phyloP scores from a whole-genome alignment of 2,113 vertebrate species.

The Epinephelus lanceolatus region DNA sequence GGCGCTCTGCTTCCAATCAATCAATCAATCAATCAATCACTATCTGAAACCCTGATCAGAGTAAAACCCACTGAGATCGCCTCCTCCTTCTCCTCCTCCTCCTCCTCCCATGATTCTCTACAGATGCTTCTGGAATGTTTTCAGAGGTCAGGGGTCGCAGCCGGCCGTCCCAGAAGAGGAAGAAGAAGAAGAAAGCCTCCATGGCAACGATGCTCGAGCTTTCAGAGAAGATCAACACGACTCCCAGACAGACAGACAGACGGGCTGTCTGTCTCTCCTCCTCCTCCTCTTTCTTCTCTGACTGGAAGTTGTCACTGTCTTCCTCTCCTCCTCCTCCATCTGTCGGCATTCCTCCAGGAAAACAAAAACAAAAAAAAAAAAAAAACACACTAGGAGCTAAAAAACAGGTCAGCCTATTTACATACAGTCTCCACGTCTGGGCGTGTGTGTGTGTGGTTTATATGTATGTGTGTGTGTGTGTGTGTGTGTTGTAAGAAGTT shows the following conservation, averaged over 20 bases:
- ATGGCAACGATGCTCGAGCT: neutral
- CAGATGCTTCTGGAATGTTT: conserved; percentile 75
- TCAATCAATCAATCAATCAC: too few species aligned
- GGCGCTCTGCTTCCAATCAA: neutral
- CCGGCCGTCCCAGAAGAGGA: conserved; percentile 32
- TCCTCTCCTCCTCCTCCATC: conserved; percentile 37
- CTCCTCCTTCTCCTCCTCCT: conserved; percentile 10
- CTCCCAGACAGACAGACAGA: conserved; percentile 4
- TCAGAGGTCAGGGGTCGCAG: conserved; percentile 66
- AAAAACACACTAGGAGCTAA: conserved; percentile 75
- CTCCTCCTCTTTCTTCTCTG: neutral
- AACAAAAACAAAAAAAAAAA: conserved; percentile 5
- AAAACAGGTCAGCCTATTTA: conserved; percentile 79
- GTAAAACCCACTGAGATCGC: conserved; percentile 43
- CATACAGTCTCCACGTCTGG: conserved; percentile 76
- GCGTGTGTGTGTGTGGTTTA: conserved; percentile 25
- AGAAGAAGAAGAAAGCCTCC: conserved; percentile 28
- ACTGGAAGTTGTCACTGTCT: conserved; percentile 3
- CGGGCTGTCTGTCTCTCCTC: conserved; percentile 2
- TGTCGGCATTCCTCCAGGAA: conserved; percentile 52
- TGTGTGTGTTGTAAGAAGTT: conserved; percentile 44
- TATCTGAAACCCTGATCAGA: neutral
- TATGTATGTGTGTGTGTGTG: conserved; percentile 38
- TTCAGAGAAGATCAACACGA: conserved; percentile 24
- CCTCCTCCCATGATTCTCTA: conserved; percentile 34